A percentile compares a stretch with the other conserved stretches of the same genome.
These are phyloP conservation scores for Phoxinus phoxinus DNA, from an alignment of 2,113 vertebrate species.

Conservation along the genomic window DNA sequence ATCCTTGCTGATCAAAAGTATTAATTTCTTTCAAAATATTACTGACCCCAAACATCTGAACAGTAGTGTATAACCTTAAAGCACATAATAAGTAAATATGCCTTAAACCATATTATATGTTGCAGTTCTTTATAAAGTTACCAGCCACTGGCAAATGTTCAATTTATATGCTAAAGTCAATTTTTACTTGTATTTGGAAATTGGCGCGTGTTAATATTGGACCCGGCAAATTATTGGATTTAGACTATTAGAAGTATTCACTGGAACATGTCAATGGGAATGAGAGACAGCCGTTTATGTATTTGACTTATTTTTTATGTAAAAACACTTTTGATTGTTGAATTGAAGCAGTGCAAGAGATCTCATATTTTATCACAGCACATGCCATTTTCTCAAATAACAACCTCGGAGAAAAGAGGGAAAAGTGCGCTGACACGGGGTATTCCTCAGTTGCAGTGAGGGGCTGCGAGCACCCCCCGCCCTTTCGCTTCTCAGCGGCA, in stretches of 20 bases:
- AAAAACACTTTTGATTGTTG: neutral
- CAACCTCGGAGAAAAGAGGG: neutral
- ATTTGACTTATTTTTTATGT: neutral
- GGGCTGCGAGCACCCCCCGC: slow-evolving; percentile 23
- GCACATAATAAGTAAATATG: neutral
- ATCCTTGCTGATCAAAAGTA: neutral
- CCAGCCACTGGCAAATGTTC: neutral
- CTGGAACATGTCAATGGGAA: neutral
- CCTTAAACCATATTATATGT: neutral
- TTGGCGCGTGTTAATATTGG: neutral
- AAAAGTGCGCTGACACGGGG: slow-evolving; percentile 33
- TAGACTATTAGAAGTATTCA: neutral
- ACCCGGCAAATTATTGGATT: neutral
- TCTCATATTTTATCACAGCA: slow-evolving; percentile 12
- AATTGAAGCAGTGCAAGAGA: neutral
- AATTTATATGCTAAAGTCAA: neutral
- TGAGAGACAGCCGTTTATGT: neutral
- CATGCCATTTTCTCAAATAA: slow-evolving; percentile 29
- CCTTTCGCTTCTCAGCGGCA: slow-evolving; percentile 13
- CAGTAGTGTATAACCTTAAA: neutral
- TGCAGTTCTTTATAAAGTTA: neutral
- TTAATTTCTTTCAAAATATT: neutral
- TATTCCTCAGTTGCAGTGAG: slow-evolving; percentile 32
- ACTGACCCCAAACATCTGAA: neutral
- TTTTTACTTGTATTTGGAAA: neutral